Conservation (phyloP, 2,797 vertebrate genomes). For the Phoeniculus purpureus region DNA sequence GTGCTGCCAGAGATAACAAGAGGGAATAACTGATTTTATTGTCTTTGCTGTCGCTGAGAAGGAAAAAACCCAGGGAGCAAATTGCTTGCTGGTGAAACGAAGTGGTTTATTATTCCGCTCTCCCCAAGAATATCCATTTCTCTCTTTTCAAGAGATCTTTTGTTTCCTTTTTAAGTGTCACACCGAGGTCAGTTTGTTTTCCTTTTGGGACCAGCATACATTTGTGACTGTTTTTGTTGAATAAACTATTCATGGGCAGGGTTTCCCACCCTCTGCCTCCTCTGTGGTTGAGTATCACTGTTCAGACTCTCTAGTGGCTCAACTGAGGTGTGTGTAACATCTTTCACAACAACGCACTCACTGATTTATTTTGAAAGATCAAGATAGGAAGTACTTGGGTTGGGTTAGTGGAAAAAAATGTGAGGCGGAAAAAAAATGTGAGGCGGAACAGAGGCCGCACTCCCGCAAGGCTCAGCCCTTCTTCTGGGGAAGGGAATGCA, state of each 20-base stretch:
- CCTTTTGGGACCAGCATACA: neutral
- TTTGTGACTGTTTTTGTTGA: constrained; percentile 19
- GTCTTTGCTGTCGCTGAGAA: constrained; percentile 7
- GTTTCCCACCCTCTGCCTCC: neutral
- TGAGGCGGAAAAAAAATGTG: neutral
- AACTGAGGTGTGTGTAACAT: neutral
- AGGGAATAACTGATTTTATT: constrained; percentile 40
- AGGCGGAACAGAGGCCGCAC: neutral
- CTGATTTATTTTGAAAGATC: constrained; percentile 33
- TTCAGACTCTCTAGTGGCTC: neutral
- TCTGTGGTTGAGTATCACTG: neutral
- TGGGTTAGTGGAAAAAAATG: constrained; percentile 38
- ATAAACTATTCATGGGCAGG: constrained; percentile 45
- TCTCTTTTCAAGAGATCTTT: constrained; percentile 42
- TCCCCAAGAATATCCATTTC: neutral
- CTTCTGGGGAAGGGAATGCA: neutral
- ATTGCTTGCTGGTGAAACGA: neutral
- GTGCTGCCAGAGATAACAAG: constrained; percentile 56
- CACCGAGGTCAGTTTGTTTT: constrained; percentile 12
- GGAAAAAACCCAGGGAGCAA: neutral
- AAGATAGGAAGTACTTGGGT: constrained; percentile 7
- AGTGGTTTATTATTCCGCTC: constrained; percentile 36
- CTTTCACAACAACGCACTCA: neutral
- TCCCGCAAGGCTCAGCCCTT: neutral
- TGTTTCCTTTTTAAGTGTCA: constrained; percentile 53